phyloP scores from a whole-genome alignment of 1,140 invertebrate species.

The Galendromus occidentalis region DNA sequence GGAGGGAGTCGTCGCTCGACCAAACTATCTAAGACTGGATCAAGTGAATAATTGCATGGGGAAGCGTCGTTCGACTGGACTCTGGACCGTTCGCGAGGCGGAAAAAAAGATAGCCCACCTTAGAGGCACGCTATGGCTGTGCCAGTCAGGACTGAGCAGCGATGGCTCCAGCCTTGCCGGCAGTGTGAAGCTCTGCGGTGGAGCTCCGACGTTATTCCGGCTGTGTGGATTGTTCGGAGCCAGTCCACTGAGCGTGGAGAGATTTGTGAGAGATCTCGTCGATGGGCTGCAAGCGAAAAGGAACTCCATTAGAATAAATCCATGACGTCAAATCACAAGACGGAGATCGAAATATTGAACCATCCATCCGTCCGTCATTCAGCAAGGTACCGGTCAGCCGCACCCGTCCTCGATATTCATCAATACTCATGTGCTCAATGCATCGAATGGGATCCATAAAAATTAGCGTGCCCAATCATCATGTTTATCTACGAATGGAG shows the following conservation, averaged over 20 bases:
- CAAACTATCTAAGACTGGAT: no score
- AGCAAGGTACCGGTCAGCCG: no score
- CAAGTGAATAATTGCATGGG: not conserved
- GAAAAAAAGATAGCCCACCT: not conserved
- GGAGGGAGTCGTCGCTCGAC: no score
- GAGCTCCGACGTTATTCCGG: not conserved
- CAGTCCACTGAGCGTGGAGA: not conserved
- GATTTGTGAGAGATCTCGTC: not conserved
- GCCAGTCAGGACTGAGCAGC: constrained; percentile 1
- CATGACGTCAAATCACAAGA: not conserved
- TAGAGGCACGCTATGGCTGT: not conserved
- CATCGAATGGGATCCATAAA: no score
- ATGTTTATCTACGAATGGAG: no score
- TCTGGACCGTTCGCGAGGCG: not conserved
- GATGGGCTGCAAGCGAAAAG: not conserved
- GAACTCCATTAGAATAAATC: not conserved
- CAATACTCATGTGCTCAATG: no score
- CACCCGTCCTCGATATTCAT: no score
- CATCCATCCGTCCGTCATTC: no score
- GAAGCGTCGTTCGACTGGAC: not conserved
- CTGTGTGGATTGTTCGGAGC: not conserved
- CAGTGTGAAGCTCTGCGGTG: not conserved
- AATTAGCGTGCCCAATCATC: no score
- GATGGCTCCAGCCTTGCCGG: not conserved
- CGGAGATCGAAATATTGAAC: not conserved